A percentile compares a stretch with the other conserved stretches of the same genome.
Conservation (phyloP, 2,797 vertebrate genomes). For the Valencia hispanica region DNA sequence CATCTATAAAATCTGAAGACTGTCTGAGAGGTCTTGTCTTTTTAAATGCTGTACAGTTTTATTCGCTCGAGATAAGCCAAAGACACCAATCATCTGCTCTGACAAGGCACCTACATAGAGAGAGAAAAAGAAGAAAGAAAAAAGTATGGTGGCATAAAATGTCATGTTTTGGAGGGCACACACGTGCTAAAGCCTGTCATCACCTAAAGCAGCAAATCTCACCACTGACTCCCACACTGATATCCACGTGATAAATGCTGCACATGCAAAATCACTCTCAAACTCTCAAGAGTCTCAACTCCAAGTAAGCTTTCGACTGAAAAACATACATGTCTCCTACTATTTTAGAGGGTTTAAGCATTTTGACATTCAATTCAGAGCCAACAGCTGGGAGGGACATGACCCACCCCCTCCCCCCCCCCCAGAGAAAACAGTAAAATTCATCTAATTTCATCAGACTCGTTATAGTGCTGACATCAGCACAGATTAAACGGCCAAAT, state of each 20-base stretch:
- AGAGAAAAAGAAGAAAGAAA: background rate
- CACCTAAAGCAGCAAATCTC: slow-evolving; percentile 31
- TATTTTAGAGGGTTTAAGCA: too few relatives aligned
- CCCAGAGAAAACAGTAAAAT: too few relatives aligned
- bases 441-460: too few relatives aligned
- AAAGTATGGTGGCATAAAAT: background rate
- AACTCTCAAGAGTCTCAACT: background rate
- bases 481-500: background rate
- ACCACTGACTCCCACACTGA: background rate
- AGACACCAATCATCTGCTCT: slow-evolving; percentile 14
- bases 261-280: background rate
- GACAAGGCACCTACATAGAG: background rate
- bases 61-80: background rate
- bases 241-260: background rate
- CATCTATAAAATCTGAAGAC: background rate
- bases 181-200: background rate
- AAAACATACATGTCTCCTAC: background rate
- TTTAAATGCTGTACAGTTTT: background rate
- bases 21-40: background rate
- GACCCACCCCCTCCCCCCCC: too few relatives aligned
- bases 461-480: background rate
- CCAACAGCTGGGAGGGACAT: too few relatives aligned
- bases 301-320: background rate
- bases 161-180: slow-evolving; percentile 8
- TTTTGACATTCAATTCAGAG: too few relatives aligned